phyloP scores from a whole-genome alignment of 2,888 invertebrate species.

The Temnothorax rugatulus region DNA sequence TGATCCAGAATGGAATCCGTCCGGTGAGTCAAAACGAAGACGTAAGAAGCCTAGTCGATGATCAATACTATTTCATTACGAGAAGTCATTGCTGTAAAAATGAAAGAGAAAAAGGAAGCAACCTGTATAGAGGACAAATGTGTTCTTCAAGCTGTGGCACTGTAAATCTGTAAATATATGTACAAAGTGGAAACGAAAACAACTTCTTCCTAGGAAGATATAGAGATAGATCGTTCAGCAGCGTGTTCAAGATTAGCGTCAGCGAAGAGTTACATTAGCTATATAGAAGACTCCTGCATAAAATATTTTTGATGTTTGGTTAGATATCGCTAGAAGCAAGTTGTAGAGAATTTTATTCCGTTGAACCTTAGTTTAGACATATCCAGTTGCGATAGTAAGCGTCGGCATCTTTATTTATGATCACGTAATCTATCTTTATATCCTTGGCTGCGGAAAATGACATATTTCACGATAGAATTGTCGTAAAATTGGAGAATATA shows the following conservation, averaged over 20 bases:
- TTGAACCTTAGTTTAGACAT: constrained; percentile 20
- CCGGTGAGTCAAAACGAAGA: constrained; percentile 80
- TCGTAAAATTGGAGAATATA: background rate
- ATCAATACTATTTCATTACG: constrained; percentile 72
- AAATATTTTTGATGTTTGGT: constrained; percentile 57
- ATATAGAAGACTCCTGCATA: constrained; percentile 36
- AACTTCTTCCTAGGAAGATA: constrained; percentile 59
- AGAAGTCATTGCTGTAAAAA: constrained; percentile 67
- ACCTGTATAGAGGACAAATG: constrained; percentile 47
- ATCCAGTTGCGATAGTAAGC: background rate
- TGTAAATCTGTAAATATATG: constrained; percentile 68
- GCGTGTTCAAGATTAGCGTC: constrained; percentile 60
- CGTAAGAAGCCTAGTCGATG: constrained; percentile 83
- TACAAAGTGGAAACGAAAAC: constrained; percentile 56
- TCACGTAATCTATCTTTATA: background rate
- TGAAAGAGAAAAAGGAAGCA: constrained; percentile 29
- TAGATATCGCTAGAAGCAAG: constrained; percentile 52
- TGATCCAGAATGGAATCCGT: constrained; percentile 83
- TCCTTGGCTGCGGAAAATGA: background rate
- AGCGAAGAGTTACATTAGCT: constrained; percentile 57
- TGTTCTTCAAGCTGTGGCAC: constrained; percentile 61
- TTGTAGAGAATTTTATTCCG: constrained; percentile 51
- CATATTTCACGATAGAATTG: background rate
- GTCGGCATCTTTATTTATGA: background rate
- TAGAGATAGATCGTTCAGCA: constrained; percentile 56